These are phyloP conservation scores for Scartelaos histophorus DNA, from an alignment of 2,113 vertebrate species.

Conservation along the genomic window DNA sequence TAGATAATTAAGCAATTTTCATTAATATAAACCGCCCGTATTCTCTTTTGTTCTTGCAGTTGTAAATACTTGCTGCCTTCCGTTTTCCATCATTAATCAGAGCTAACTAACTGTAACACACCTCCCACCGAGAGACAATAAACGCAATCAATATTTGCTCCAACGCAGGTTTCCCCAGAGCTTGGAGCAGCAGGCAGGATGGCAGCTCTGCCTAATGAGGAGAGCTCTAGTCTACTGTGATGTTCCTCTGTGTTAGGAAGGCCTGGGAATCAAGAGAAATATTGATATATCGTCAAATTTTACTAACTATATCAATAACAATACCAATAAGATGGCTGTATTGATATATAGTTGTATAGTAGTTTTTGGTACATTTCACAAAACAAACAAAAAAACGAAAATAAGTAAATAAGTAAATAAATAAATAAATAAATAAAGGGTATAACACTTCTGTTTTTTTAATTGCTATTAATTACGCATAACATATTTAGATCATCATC, in stretches of 20 bases:
- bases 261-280: too few species aligned
- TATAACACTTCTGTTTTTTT: too few species aligned
- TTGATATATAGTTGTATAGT: too few species aligned
- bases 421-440: too few species aligned
- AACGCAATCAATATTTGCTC: slow-evolving; percentile 69
- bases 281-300: too few species aligned
- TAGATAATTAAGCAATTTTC: neutral
- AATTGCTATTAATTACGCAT: too few species aligned
- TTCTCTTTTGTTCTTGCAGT: neutral
- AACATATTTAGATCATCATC: too few species aligned
- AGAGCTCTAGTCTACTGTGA: slow-evolving; percentile 17
- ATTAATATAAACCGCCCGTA: neutral
- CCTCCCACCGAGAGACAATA: slow-evolving; percentile 44
- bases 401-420: too few species aligned
- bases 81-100: slow-evolving; percentile 53
- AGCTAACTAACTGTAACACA: slow-evolving; percentile 44
- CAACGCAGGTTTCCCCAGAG: slow-evolving; percentile 53
- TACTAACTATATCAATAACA: too few species aligned
- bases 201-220: slow-evolving; percentile 66
- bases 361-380: too few species aligned
- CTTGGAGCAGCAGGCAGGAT: slow-evolving; percentile 39
- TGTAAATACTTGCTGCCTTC: slow-evolving; percentile 15
- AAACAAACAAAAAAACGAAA: too few species aligned
- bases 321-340: too few species aligned
- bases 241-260: neutral